Evolutionary conservation across 2,797 vertebrate genomes (phyloP).

Genomic region (Simalia tracyae): DNA sequence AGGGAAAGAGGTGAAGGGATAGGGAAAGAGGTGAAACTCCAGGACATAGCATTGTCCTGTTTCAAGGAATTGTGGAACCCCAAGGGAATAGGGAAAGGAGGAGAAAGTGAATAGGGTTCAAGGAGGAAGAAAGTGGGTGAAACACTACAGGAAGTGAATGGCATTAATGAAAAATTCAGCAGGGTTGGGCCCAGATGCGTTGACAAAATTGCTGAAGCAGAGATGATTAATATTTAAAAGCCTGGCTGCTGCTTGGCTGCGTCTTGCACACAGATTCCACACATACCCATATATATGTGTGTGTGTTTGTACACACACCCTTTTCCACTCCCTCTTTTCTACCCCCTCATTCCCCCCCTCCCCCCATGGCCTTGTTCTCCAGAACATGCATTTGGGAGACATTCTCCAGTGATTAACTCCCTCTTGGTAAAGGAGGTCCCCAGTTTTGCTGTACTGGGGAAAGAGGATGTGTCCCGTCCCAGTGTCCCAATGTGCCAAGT

Average conservation of each 20-base stretch:
- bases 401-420: not conserved
- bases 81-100: not conserved
- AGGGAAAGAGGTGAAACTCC: too few relatives aligned
- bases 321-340: not conserved
- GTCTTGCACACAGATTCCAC: slow-evolving; percentile 67
- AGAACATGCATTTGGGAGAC: slow-evolving; percentile 34
- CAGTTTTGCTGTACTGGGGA: slow-evolving; percentile 23
- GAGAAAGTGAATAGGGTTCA: slow-evolving; percentile 40
- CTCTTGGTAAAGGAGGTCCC: slow-evolving; percentile 2
- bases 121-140: slow-evolving; percentile 60
- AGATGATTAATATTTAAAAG: slow-evolving; percentile 77
- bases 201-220: slow-evolving; percentile 77
- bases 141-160: slow-evolving; percentile 67
- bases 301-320: not conserved
- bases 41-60: not conserved
- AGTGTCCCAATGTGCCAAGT: slow-evolving; percentile 34
- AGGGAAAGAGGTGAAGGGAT: too few relatives aligned
- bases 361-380: slow-evolving; percentile 13
- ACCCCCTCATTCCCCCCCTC: not conserved
- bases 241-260: slow-evolving; percentile 74
- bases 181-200: slow-evolving; percentile 73
- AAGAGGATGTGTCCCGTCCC: slow-evolving; percentile 22
- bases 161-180: slow-evolving; percentile 77
- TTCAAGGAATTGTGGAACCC: not conserved
- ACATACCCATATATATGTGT: slow-evolving; percentile 39